Evolutionary conservation across 2,113 vertebrate genomes (phyloP).

Genomic region (Cephalopholis sonnerati): DNA sequence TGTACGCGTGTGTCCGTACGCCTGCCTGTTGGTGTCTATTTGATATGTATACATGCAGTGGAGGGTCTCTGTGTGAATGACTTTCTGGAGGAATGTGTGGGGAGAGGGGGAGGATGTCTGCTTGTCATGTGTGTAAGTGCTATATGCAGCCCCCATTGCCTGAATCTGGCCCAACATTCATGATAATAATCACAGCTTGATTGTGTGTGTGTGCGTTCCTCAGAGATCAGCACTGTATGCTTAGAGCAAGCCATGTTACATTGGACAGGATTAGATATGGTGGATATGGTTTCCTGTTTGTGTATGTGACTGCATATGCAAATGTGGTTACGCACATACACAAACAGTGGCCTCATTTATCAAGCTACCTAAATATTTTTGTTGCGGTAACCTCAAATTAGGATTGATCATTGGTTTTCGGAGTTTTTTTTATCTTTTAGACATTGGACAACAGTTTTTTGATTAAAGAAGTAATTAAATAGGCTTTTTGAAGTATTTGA

Average conservation of each 20-base stretch:
- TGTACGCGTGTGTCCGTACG: not conserved
- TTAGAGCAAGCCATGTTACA: slow-evolving; percentile 50
- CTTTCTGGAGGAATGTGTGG: slow-evolving; percentile 63
- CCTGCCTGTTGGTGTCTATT: slow-evolving; percentile 51
- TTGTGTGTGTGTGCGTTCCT: slow-evolving; percentile 35
- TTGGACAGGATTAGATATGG: slow-evolving; percentile 7
- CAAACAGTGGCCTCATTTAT: slow-evolving; percentile 3
- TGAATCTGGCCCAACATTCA: slow-evolving; percentile 51
- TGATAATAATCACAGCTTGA: slow-evolving; percentile 71
- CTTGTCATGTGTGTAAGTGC: slow-evolving; percentile 66
- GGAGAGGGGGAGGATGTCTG: slow-evolving; percentile 65
- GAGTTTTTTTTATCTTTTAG: not conserved
- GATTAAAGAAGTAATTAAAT: not conserved
- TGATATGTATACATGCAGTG: slow-evolving; percentile 74
- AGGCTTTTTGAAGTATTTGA: not conserved
- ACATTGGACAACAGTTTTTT: not conserved
- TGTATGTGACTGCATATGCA: slow-evolving; percentile 22
- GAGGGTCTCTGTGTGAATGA: slow-evolving; percentile 68
- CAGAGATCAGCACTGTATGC: slow-evolving; percentile 27
- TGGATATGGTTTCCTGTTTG: slow-evolving; percentile 44
- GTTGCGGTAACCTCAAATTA: not conserved
- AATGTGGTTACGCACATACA: not conserved
- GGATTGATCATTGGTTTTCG: not conserved
- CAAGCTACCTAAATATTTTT: slow-evolving; percentile 18
- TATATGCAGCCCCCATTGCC: slow-evolving; percentile 46